Evolutionary conservation across 2,113 vertebrate species (phyloP).

Genomic region (Bos indicus): DNA sequence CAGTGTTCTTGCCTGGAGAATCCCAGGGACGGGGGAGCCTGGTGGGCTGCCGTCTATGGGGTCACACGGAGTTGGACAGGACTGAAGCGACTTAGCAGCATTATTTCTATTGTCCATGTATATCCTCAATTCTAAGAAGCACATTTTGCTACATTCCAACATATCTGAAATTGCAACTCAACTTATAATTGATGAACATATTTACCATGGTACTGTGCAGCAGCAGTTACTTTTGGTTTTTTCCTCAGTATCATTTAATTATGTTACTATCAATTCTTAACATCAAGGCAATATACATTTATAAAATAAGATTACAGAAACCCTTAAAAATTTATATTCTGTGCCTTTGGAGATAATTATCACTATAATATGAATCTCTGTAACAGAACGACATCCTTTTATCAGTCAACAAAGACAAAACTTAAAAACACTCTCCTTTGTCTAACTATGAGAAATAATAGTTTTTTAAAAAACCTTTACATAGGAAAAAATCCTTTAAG

Average conservation of each 20-base stretch:
- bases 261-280: background rate
- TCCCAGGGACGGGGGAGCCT: no score
- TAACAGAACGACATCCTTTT: background rate
- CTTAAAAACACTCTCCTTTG: background rate
- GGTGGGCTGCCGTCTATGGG: no score
- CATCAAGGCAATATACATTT: background rate
- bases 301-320: slow-evolving; percentile 10
- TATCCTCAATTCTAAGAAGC: background rate
- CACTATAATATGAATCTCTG: background rate
- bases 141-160: background rate
- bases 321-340: slow-evolving; percentile 9
- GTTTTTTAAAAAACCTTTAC: background rate
- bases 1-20: no score
- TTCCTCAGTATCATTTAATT: background rate
- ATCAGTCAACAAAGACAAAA: background rate
- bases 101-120: background rate
- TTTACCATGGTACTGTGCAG: background rate
- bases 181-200: background rate
- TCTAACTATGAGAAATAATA: background rate
- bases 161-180: background rate
- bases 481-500: background rate
- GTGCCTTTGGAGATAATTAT: background rate
- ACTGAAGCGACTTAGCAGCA: no score
- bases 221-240: background rate
- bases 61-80: no score